Evolutionary conservation across 2,113 vertebrate species (phyloP).

Genomic region (Nycticorax nycticorax): DNA sequence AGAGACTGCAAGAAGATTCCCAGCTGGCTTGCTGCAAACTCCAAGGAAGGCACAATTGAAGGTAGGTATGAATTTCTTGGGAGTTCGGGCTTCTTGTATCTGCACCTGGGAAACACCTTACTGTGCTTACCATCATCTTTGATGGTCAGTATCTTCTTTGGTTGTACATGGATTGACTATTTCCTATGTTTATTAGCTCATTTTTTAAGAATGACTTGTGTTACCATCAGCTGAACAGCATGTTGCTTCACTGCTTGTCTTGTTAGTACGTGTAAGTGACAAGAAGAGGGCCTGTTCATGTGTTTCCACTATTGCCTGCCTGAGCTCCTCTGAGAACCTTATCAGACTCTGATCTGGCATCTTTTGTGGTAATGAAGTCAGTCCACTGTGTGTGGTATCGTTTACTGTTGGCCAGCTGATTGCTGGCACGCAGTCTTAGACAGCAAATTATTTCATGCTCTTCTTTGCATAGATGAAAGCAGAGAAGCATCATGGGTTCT

Average conservation of each 20-base stretch:
- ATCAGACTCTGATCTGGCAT: background rate
- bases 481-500: background rate
- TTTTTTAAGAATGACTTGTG: background rate
- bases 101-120: background rate
- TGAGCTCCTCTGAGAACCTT: background rate
- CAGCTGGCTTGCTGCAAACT: background rate
- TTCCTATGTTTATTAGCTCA: background rate
- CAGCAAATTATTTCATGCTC: background rate
- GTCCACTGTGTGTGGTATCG: background rate
- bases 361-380: background rate
- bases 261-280: background rate
- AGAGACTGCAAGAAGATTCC: background rate
- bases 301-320: background rate
- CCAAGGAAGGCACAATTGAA: background rate
- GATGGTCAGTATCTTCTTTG: background rate
- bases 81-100: background rate
- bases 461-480: background rate
- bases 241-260: background rate
- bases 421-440: background rate
- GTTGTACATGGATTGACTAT: background rate
- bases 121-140: rapidly evolving
- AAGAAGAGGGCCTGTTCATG: background rate
- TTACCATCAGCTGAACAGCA: background rate
- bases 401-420: background rate
- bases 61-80: background rate